A percentile compares a stretch with the other conserved stretches of the same genome.
phyloP scores from a whole-genome alignment of 64 coral and sea anemone genomes.

The Actinia tenebrosa region DNA sequence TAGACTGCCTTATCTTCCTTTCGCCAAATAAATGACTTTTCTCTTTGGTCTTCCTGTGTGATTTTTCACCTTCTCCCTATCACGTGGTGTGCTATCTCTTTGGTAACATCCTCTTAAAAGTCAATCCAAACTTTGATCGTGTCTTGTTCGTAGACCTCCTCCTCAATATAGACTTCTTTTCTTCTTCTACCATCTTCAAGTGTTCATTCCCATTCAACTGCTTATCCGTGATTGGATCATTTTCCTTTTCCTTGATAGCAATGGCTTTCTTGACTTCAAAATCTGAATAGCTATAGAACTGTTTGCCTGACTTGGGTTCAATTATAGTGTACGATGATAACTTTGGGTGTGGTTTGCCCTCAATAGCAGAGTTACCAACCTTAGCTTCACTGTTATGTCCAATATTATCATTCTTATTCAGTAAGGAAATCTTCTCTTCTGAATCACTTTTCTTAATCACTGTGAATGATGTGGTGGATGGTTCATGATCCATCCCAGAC shows the following conservation, averaged over 20 bases:
- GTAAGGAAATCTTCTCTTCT: neutral
- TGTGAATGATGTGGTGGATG: neutral
- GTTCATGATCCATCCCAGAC: neutral
- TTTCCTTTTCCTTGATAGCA: neutral
- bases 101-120: slow-evolving; percentile 29
- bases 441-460: neutral
- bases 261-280: neutral
- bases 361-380: neutral
- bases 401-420: neutral
- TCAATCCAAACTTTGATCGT: slow-evolving; percentile 35
- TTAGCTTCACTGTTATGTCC: neutral
- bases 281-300: neutral
- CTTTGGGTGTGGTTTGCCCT: neutral
- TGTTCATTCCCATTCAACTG: neutral
- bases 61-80: too few species aligned
- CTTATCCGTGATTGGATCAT: neutral
- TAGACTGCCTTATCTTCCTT: too few species aligned
- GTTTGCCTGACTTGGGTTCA: neutral
- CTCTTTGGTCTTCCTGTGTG: too few species aligned
- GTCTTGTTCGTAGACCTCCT: slow-evolving; percentile 31
- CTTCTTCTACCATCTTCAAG: neutral
- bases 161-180: neutral
- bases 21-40: too few species aligned
- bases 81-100: neutral
- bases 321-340: neutral